These are phyloP conservation scores for Himalopsyche kuldschensis DNA, from an alignment of 2,888 invertebrate species.

Conservation along the genomic window DNA sequence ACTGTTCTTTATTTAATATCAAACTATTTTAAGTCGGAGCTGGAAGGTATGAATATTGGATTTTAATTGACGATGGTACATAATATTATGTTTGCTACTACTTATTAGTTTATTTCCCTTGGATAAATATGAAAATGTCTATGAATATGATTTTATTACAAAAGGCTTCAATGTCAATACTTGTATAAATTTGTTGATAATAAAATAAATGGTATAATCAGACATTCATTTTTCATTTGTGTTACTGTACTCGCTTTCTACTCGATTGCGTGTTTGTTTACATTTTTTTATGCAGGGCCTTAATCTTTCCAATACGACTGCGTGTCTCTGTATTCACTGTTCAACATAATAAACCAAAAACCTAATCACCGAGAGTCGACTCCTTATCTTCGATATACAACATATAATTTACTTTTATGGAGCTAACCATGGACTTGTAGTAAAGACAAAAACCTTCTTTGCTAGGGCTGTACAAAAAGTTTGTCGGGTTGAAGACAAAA, in stretches of 20 bases:
- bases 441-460: constrained; percentile 11
- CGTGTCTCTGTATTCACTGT: constrained; percentile 22
- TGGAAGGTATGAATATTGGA: too few relatives aligned
- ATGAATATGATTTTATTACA: too few relatives aligned
- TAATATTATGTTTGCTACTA: too few relatives aligned
- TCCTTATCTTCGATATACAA: constrained; percentile 36
- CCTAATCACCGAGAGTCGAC: constrained; percentile 35
- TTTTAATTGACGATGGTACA: too few relatives aligned
- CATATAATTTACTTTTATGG: constrained; percentile 39
- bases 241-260: neutral
- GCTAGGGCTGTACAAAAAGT: constrained; percentile 17
- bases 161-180: too few relatives aligned
- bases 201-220: too few relatives aligned
- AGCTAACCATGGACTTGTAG: constrained; percentile 22
- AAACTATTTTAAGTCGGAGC: too few relatives aligned
- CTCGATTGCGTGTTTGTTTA: constrained; percentile 21
- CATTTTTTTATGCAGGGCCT: constrained; percentile 20
- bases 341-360: constrained; percentile 30
- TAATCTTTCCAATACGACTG: constrained; percentile 18
- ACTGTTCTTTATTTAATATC: too few relatives aligned
- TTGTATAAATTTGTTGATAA: too few relatives aligned
- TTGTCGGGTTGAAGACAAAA: neutral
- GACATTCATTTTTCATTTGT: neutral
- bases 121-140: too few relatives aligned
- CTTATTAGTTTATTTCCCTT: too few relatives aligned